Evolutionary conservation across 2,797 vertebrate species (phyloP).

Genomic region (Parambassis ranga): DNA sequence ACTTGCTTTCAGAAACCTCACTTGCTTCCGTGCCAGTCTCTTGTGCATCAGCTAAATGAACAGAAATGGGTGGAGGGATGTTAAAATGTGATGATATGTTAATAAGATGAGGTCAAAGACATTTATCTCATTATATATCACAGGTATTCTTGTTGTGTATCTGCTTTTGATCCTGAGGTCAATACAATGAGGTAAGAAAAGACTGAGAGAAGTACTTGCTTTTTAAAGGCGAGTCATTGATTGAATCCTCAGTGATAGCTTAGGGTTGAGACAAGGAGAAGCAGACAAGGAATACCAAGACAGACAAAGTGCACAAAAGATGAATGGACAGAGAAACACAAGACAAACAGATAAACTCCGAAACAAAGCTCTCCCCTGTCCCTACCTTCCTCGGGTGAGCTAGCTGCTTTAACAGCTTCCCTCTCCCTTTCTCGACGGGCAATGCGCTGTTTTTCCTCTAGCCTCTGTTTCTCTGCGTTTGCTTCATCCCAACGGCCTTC

Average conservation of each 20-base stretch:
- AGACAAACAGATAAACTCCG: not conserved
- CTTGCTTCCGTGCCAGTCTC: slow-evolving; percentile 66
- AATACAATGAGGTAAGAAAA: not conserved
- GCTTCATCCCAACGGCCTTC: slow-evolving; percentile 95
- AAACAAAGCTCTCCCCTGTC: not conserved
- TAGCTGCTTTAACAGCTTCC: slow-evolving; percentile 77
- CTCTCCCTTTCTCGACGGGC: slow-evolving; percentile 87
- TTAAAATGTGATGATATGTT: slow-evolving; percentile 22
- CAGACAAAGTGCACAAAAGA: slow-evolving; percentile 28
- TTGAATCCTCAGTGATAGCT: slow-evolving; percentile 78
- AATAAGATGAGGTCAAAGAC: not conserved
- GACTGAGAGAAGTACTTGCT: slow-evolving; percentile 77
- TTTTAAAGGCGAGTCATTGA: slow-evolving; percentile 80
- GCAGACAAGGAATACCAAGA: slow-evolving; percentile 15
- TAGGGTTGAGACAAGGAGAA: slow-evolving; percentile 62
- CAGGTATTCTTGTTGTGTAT: not conserved
- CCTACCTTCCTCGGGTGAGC: slow-evolving; percentile 85
- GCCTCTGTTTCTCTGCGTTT: slow-evolving; percentile 91
- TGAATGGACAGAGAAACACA: slow-evolving; percentile 34
- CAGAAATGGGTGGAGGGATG: slow-evolving; percentile 41
- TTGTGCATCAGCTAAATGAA: slow-evolving; percentile 67
- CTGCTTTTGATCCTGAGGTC: not conserved
- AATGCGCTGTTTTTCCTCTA: slow-evolving; percentile 92
- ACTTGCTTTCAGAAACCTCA: slow-evolving; percentile 83
- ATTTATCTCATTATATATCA: not conserved